Evolutionary conservation across 2,113 vertebrate species (phyloP).

Genomic region (Coptodon bakossiorum): DNA sequence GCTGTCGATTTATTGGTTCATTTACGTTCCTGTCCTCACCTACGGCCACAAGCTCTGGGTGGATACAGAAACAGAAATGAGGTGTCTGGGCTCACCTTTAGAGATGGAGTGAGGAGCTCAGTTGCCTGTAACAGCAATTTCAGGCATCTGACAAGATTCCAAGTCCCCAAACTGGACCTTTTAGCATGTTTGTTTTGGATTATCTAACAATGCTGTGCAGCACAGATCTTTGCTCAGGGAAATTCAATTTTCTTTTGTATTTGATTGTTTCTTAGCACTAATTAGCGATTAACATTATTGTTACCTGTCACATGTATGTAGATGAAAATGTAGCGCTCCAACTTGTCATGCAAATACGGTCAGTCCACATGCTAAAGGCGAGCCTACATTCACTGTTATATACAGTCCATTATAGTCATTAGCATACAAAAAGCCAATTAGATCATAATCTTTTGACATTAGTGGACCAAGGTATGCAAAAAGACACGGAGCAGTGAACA

Average conservation of each 20-base stretch:
- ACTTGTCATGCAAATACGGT: neutral
- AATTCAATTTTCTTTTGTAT: neutral
- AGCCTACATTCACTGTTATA: neutral
- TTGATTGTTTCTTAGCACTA: neutral
- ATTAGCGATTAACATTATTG: neutral
- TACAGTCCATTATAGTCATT: neutral
- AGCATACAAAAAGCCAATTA: neutral
- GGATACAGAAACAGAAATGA: neutral
- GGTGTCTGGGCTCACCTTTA: neutral
- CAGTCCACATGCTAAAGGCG: neutral
- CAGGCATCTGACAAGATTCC: neutral
- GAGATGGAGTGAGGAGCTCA: neutral
- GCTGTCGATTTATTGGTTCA: neutral
- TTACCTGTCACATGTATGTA: neutral
- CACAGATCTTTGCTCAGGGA: neutral
- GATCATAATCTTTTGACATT: neutral
- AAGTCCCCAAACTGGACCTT: neutral
- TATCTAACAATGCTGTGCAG: neutral
- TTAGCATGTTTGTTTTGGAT: neutral
- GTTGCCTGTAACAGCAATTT: neutral
- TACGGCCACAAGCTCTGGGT: neutral
- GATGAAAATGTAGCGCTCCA: neutral
- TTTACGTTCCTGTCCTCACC: neutral
- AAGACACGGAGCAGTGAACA: neutral
- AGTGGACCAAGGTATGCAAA: neutral